A percentile compares a stretch with the other conserved stretches of the same genome.
Evolutionary conservation across 1,140 invertebrate genomes (phyloP).

Genomic region (Drosophila kepulauana): DNA sequence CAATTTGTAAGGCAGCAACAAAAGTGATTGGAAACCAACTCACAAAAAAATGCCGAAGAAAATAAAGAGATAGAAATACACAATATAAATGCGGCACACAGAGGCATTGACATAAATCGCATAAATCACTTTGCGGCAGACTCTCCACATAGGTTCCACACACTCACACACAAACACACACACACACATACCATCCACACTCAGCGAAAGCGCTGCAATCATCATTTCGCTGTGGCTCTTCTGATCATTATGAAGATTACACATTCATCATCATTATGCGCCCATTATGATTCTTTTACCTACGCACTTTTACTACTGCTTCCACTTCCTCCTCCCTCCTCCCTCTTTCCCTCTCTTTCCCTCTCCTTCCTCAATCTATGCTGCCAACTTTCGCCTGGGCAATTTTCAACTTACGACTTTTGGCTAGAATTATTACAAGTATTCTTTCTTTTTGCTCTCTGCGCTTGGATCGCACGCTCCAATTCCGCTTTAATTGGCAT

Average conservation of each 20-base stretch:
- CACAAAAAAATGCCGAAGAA: constrained; percentile 23
- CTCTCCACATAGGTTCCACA: constrained; percentile 18
- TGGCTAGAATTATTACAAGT: constrained; percentile 38
- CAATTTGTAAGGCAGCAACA: constrained; percentile 40
- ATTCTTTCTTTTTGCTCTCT: neutral
- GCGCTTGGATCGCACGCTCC: constrained; percentile 70
- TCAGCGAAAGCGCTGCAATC: constrained; percentile 63
- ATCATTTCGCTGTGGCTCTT: constrained; percentile 15
- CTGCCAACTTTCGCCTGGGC: constrained; percentile 65
- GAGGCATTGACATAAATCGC: constrained; percentile 62
- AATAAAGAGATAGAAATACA: constrained; percentile 19
- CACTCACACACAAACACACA: neutral
- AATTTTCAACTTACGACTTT: constrained; percentile 19
- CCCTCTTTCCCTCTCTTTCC: neutral
- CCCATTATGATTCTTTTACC: constrained; percentile 61
- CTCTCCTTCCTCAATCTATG: neutral
- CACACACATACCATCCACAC: too few relatives aligned
- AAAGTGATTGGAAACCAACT: constrained; percentile 57
- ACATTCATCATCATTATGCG: constrained; percentile 78
- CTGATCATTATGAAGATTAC: constrained; percentile 65
- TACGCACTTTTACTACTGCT: constrained; percentile 74
- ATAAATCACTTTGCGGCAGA: constrained; percentile 63
- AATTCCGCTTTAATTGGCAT: constrained; percentile 19
- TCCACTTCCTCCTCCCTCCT: neutral
- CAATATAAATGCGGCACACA: constrained; percentile 11